phyloP scores from a whole-genome alignment of 2,888 invertebrate species.

The Spilosoma lubricipeda region DNA sequence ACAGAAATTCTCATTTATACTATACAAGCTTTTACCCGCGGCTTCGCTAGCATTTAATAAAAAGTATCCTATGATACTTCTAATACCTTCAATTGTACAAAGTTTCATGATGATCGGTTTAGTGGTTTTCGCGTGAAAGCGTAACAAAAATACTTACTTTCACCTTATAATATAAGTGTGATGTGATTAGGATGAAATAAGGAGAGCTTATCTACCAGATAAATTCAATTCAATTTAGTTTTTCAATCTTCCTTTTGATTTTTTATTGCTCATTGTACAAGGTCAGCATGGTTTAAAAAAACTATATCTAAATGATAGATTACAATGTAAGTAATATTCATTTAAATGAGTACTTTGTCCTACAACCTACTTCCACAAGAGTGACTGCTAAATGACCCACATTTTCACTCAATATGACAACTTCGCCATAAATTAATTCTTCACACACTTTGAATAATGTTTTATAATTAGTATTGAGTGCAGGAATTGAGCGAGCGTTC shows the following conservation, averaged over 20 bases:
- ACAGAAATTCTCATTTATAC: too few species aligned
- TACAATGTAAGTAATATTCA: neutral
- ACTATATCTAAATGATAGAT: neutral
- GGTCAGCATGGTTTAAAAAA: neutral
- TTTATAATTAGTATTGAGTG: neutral
- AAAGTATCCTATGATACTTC: too few species aligned
- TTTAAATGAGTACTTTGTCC: neutral
- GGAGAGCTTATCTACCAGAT: too few species aligned
- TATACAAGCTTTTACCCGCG: too few species aligned
- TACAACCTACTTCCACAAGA: neutral
- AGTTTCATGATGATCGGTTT: too few species aligned
- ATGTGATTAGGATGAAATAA: too few species aligned
- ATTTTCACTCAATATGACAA: conserved; percentile 2
- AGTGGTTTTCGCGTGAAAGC: too few species aligned
- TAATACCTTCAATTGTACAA: too few species aligned
- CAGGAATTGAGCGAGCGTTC: neutral
- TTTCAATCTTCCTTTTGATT: neutral
- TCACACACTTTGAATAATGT: conserved; percentile 13
- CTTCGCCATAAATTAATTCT: conserved; percentile 9
- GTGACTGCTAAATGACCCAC: conserved; percentile 3
- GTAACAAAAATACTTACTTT: too few species aligned
- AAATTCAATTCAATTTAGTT: neutral
- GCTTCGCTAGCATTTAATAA: too few species aligned
- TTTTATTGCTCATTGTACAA: neutral
- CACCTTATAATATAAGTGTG: too few species aligned